Evolutionary conservation across 2,113 vertebrate species (phyloP).

Genomic region (Cynopterus brachyotis): DNA sequence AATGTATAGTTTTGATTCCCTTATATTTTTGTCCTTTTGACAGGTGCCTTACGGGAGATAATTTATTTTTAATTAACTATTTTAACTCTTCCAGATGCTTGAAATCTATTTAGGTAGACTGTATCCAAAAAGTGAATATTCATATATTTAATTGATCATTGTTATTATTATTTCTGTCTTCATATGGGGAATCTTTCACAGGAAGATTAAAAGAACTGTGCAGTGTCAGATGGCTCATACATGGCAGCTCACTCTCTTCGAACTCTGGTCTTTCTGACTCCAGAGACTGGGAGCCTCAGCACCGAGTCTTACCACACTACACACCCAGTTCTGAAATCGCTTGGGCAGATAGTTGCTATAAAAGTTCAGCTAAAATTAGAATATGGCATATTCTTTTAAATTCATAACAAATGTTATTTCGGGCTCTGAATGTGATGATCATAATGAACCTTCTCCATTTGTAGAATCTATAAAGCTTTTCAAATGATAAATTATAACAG

Average conservation of each 20-base stretch:
- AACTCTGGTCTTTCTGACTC: background rate
- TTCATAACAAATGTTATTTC: constrained; percentile 32
- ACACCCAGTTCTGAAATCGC: background rate
- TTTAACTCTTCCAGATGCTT: background rate
- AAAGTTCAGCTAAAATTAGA: background rate
- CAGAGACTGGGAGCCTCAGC: background rate
- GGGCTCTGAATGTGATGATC: background rate
- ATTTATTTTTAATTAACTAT: background rate
- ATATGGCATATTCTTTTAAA: background rate
- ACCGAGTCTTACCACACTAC: background rate
- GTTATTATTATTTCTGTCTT: background rate
- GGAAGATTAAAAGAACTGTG: background rate
- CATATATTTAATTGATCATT: constrained; percentile 11
- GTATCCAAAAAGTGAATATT: background rate
- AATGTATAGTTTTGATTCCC: background rate
- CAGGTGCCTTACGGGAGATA: background rate
- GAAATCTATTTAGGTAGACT: background rate
- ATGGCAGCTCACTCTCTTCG: background rate
- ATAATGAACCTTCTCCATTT: constrained; percentile 34
- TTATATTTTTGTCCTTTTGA: constrained; percentile 1
- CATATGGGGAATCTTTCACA: background rate
- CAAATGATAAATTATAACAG: background rate
- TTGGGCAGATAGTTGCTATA: background rate
- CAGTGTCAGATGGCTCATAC: background rate
- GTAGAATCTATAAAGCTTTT: background rate